Conservation (phyloP, 2,797 vertebrate genomes). For the Darevskia nairensis region DNA sequence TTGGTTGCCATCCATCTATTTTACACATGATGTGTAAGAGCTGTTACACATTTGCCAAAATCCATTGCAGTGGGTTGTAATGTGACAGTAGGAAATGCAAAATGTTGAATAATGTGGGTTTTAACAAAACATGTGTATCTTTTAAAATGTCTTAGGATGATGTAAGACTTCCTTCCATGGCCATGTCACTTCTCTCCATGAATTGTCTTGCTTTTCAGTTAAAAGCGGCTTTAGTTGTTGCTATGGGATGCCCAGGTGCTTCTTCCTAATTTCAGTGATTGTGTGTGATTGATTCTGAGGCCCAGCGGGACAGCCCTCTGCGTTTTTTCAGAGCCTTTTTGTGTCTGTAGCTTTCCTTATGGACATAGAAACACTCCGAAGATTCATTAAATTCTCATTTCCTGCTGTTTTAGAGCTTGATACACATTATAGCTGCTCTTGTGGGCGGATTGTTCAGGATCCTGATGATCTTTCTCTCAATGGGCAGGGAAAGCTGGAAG, state of each 20-base stretch:
- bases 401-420: not conserved
- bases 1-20: slow-evolving; percentile 56
- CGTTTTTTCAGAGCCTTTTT: not conserved
- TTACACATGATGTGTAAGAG: slow-evolving; percentile 59
- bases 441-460: not conserved
- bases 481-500: not conserved
- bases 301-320: not conserved
- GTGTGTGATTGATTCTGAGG: not conserved
- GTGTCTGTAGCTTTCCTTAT: not conserved
- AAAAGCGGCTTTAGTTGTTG: not conserved
- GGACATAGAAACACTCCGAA: not conserved
- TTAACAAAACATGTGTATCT: slow-evolving; percentile 37
- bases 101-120: slow-evolving; percentile 59
- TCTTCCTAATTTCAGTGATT: not conserved
- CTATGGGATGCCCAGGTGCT: not conserved
- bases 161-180: not conserved
- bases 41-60: slow-evolving; percentile 51
- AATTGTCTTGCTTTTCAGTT: slow-evolving; percentile 5
- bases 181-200: slow-evolving; percentile 45
- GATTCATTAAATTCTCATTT: not conserved
- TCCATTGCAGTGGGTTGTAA: slow-evolving; percentile 39
- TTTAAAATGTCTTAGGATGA: slow-evolving; percentile 55
- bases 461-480: not conserved
- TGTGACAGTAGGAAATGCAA: slow-evolving; percentile 58
- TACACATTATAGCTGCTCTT: not conserved